These are phyloP conservation scores for Percopsis omiscomaycus DNA, from an alignment of 2,797 vertebrate genomes.

Conservation along the genomic window DNA sequence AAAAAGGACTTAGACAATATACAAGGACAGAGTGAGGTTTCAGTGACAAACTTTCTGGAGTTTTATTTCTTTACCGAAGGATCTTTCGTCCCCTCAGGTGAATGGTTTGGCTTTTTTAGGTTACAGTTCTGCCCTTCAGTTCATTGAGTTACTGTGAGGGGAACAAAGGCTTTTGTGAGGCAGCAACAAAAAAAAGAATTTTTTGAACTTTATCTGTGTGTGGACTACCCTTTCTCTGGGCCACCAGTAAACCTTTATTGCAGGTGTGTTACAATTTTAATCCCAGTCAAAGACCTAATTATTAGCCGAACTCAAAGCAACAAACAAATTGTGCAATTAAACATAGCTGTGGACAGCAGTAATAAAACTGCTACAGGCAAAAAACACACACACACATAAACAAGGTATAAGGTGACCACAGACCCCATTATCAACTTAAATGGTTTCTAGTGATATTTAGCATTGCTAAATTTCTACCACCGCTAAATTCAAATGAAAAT, in stretches of 20 bases:
- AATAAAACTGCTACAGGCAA: too few relatives aligned
- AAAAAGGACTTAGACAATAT: constrained; percentile 48
- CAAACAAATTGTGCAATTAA: too few relatives aligned
- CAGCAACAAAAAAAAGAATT: constrained; percentile 29
- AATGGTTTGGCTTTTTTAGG: constrained; percentile 46
- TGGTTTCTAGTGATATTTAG: too few relatives aligned
- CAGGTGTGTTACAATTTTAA: constrained; percentile 16
- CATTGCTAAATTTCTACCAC: too few relatives aligned
- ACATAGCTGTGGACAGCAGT: too few relatives aligned
- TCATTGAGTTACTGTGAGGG: constrained; percentile 56
- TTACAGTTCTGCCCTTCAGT: constrained; percentile 42
- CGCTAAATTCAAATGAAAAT: too few relatives aligned
- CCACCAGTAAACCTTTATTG: constrained; percentile 15
- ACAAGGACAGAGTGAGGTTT: constrained; percentile 45
- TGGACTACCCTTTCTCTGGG: constrained; percentile 34
- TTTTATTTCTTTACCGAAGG: constrained; percentile 33
- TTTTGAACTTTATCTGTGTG: constrained; percentile 16
- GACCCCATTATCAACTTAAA: too few relatives aligned
- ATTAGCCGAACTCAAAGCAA: background rate
- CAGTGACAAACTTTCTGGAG: constrained; percentile 42
- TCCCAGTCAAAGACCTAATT: constrained; percentile 14
- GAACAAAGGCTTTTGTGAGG: constrained; percentile 44
- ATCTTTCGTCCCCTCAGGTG: constrained; percentile 48
- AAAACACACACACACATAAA: too few relatives aligned
- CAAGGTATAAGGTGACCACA: too few relatives aligned